phyloP scores from a whole-genome alignment of 2,797 vertebrate genomes.

The Lindbergichthys nudifrons region DNA sequence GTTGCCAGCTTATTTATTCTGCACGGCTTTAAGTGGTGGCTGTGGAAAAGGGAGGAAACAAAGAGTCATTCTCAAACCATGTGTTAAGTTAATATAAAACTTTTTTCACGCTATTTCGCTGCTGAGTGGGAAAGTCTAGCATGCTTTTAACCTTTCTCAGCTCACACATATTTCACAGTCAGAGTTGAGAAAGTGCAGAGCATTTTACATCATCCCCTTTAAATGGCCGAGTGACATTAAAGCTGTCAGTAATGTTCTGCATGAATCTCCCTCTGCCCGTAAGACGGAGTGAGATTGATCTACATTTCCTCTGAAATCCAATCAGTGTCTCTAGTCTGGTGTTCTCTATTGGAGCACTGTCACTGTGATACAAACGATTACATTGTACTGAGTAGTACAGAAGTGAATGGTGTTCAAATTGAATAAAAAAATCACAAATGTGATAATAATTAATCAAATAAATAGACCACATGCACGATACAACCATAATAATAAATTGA shows the following conservation, averaged over 20 bases:
- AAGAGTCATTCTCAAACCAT: conserved; percentile 80
- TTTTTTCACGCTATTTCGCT: conserved; percentile 63
- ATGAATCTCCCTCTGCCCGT: conserved; percentile 26
- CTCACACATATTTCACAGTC: conserved; percentile 50
- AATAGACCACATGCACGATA: not conserved
- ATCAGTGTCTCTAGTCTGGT: not conserved
- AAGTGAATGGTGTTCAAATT: not conserved
- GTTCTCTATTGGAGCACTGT: not conserved
- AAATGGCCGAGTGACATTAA: conserved; percentile 37
- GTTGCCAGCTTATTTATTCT: conserved; percentile 84
- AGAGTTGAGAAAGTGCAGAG: conserved; percentile 69
- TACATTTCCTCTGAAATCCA: conserved; percentile 6
- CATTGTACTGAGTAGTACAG: not conserved
- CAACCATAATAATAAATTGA: not conserved
- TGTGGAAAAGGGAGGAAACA: conserved; percentile 76
- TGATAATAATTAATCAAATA: not conserved
- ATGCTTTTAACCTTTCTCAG: conserved; percentile 35
- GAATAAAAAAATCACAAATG: not conserved
- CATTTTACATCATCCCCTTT: conserved; percentile 63
- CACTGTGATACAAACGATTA: not conserved
- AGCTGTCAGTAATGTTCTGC: conserved; percentile 41
- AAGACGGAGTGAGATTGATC: conserved; percentile 22
- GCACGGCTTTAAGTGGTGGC: conserved; percentile 77
- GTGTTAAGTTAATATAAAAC: conserved; percentile 67
- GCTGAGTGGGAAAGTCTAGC: conserved; percentile 57